Base-by-base conservation (phyloP, 2,797 vertebrate species). In the Manis crassicaudata region DNA sequence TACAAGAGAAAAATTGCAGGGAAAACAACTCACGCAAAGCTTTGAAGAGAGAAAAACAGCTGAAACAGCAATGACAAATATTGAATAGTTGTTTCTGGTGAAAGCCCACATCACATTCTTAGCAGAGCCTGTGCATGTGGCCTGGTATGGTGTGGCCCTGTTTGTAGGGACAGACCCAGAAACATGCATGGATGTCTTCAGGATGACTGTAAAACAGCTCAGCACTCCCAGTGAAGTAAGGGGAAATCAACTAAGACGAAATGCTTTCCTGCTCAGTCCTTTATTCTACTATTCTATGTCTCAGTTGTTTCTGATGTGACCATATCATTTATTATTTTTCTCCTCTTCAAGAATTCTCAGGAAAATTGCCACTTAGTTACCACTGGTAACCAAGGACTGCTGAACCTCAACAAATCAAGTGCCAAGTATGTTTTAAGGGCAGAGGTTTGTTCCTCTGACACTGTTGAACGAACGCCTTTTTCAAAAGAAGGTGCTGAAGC, bases 1-100 rank as follows among this genome's bases (percentile, higher is more conserved):
- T 68, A 88, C 0, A 73, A 97, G 65, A 97, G 93, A 97, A 94
- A 88, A 65, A 96, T 95, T 96, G 37, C 87, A 97, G 96, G 75
- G 95, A 97, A 97, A 87, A 84, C 5, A 10, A 85, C 23, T 94
- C 70, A 88, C 5, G 62, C 0, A 0, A 68, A 88, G 82, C 93
- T 97, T 77, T 72, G 58, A 65, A 46, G 81, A 77, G 8, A 96
- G 63, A 35, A 83, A 97, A 97, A 93, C 56, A 93, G 29, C 32
- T 1, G 16, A 50, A 91, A 90, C 82, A 32, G 81, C 68, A 79
- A 56, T 27, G 73, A 94, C 73, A 96, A 88, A 91, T 7, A 13
- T 56, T 60, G 94, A 80, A 90, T 54, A 84, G 73, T 82, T 88
- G 82, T 32, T 72, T 52, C 54, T 17, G 16, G 70, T 21, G 58